Evolutionary conservation across 2,797 vertebrate genomes (phyloP), one percentile per base, ranked within the genome.

Genomic region (Parauchenoglanis punctatus): DNA sequence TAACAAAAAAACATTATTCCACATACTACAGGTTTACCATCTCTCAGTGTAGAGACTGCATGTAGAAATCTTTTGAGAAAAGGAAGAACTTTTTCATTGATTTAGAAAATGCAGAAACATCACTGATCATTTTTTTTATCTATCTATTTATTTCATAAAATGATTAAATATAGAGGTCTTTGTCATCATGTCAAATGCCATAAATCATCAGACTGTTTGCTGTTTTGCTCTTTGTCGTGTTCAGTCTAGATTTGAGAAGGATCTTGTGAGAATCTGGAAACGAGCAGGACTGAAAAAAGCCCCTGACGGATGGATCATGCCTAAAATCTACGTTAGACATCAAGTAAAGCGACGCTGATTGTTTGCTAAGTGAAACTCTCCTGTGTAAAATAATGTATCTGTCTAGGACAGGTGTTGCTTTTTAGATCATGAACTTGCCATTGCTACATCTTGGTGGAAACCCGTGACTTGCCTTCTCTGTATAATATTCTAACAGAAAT

Each of bases 211-310:
- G 18, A 65, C 31, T 44, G 63, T 2, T 31, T 73, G 20, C 68
- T 40, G 23, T 59, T 17, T 85, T 15, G 8, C 12, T 17, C 2
- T 87, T 76, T 89, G 59, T 88, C 11, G 88, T 58, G 86, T 31
- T 85, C 91, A 99, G 98, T 85, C 87, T 81, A 94, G 87, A 56
- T 98, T 99, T 89, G 98, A 99, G 93, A 92, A 88, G 0, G 97
- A 99, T 80, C 91, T 99, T 91, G 90, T 91, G 56, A 96, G 94
- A 84, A 94, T 99, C 90, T 98, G 97, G 97, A 96, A 8, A 87
- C 94, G 91, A 92, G 97, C 98, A 0, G 98, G 98, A 61, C 93
- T 99, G 92, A 97, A 94, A 93, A 95, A 92, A 10, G 88, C 97
- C 23, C 97, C 97, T 0, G 94, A 94, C 0, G 97, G 96, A 46